Percentiles rank a stretch among this genome's conserved stretches.
Conservation (phyloP, 2,113 vertebrate genomes). For the Oceanodroma tethys region DNA sequence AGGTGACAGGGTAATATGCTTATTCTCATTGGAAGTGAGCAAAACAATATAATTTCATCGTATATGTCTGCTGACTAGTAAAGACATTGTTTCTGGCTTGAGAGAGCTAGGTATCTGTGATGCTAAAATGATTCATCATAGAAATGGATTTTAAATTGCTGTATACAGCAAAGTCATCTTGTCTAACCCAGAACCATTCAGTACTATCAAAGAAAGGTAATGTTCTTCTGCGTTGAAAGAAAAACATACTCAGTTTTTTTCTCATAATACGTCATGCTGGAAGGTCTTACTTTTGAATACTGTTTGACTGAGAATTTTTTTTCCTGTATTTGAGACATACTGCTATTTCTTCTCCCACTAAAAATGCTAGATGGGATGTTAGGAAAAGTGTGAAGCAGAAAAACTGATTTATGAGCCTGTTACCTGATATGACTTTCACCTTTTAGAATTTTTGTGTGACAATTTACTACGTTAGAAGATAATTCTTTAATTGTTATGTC, state of each 20-base stretch:
- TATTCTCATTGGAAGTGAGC: background rate
- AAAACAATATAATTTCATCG: background rate
- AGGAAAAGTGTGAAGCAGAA: background rate
- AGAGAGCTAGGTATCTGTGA: background rate
- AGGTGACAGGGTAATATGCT: background rate
- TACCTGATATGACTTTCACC: background rate
- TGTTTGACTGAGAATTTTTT: background rate
- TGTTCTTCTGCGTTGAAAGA: background rate
- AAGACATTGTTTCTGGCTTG: background rate
- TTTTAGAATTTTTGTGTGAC: background rate
- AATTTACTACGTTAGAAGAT: background rate
- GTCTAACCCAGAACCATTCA: background rate
- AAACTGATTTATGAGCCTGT: background rate
- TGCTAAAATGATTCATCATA: background rate
- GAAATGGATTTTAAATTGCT: slow-evolving; percentile 17
- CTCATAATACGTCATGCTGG: background rate
- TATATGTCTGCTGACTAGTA: background rate
- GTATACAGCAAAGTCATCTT: background rate
- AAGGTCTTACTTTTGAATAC: background rate
- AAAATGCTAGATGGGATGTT: background rate
- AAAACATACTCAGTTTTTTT: background rate
- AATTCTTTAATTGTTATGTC: background rate
- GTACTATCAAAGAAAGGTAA: background rate
- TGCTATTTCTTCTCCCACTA: background rate
- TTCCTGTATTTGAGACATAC: background rate